Percentiles rank a stretch among this genome's conserved stretches.
Evolutionary conservation across 1,140 invertebrate species (phyloP).

Genomic region (Melitaea cinxia): DNA sequence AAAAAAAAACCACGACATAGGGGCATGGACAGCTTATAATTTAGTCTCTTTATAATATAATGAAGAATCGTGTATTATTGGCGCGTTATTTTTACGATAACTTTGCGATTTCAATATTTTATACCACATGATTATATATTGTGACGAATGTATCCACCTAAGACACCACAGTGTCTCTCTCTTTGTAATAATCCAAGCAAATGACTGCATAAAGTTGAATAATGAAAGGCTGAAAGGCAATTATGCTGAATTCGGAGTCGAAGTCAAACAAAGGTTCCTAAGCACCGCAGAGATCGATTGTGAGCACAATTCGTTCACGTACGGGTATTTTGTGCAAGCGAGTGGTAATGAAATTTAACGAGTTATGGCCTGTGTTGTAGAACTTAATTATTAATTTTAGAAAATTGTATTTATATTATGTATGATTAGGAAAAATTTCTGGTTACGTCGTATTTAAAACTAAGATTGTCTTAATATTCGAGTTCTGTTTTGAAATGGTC

Average conservation of each 20-base stretch:
- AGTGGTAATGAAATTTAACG: conserved; percentile 80
- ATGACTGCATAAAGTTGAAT: conserved; percentile 81
- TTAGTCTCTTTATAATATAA: no score
- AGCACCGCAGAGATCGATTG: conserved; percentile 74
- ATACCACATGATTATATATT: conserved; percentile 74
- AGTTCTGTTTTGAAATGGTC: neutral
- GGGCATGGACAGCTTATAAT: no score
- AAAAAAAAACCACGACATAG: no score
- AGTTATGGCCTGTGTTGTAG: conserved; percentile 60
- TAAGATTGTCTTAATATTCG: neutral
- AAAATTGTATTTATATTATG: no score
- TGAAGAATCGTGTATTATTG: no score
- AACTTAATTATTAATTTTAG: conserved; percentile 74
- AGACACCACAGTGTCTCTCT: conserved; percentile 71
- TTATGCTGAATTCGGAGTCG: conserved; percentile 79
- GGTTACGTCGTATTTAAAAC: neutral
- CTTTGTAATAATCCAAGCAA: conserved; percentile 79
- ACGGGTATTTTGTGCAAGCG: conserved; percentile 75
- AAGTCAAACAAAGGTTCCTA: conserved; percentile 77
- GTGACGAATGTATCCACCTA: conserved; percentile 79
- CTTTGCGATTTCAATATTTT: conserved; percentile 70
- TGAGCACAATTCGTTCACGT: conserved; percentile 77
- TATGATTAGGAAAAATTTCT: no score
- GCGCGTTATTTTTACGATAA: no score
- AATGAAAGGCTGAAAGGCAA: conserved; percentile 81